phyloP scores from a whole-genome alignment of 2,888 invertebrate genomes.

The Troides oblongomaculatus region DNA sequence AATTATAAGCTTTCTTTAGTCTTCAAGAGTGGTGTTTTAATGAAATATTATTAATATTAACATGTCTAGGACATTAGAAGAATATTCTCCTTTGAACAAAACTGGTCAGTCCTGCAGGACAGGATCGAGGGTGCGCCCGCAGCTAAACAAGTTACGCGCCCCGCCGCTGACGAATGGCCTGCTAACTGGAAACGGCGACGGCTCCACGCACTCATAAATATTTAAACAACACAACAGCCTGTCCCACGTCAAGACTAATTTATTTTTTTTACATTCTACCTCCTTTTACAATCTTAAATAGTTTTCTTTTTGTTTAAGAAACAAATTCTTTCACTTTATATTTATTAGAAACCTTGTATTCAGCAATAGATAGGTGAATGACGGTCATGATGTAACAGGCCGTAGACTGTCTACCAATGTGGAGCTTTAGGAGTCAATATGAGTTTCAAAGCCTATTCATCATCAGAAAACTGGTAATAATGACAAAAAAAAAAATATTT shows the following conservation, averaged over 20 bases:
- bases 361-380: no score
- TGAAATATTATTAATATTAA: background rate
- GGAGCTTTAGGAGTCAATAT: no score
- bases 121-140: background rate
- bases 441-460: no score
- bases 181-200: constrained; percentile 25
- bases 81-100: background rate
- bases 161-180: constrained; percentile 19
- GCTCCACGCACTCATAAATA: constrained; percentile 20
- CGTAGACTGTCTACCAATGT: no score
- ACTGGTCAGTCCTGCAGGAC: background rate
- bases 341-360: no score
- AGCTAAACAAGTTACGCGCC: constrained; percentile 24
- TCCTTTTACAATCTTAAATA: background rate
- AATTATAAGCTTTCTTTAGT: no score
- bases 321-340: background rate
- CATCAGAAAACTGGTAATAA: no score
- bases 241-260: constrained; percentile 13
- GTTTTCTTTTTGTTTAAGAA: background rate
- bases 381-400: no score
- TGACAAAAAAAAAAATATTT: no score
- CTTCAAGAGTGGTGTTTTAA: background rate
- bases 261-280: constrained; percentile 5
- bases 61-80: background rate
- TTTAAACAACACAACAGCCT: constrained; percentile 27